Evolutionary conservation across 2,888 invertebrate species (phyloP).

Genomic region (Nesidiocoris tenuis): DNA sequence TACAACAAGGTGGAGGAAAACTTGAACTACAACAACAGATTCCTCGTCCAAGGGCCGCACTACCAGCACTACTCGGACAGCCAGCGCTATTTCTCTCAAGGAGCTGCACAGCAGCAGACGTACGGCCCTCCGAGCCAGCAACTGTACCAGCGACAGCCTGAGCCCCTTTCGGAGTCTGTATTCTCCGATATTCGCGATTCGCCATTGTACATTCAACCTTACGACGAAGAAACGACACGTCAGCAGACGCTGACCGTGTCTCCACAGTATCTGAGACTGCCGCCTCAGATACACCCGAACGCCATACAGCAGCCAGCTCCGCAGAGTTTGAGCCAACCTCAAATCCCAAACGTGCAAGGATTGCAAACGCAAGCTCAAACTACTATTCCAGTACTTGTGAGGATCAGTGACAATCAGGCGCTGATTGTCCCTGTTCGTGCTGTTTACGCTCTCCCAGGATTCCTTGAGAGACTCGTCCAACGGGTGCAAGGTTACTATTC

Average conservation of each 20-base stretch:
- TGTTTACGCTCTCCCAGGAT: slow-evolving; percentile 60
- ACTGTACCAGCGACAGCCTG: slow-evolving; percentile 20
- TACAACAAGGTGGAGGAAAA: slow-evolving; percentile 33
- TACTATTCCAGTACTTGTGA: slow-evolving; percentile 42
- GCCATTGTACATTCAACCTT: slow-evolving; percentile 25
- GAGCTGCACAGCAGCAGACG: neutral
- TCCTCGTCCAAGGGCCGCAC: slow-evolving; percentile 28
- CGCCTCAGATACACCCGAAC: neutral
- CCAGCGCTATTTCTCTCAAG: slow-evolving; percentile 11
- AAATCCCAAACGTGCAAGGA: slow-evolving; percentile 8
- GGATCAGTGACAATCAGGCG: slow-evolving; percentile 42
- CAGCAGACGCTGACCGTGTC: slow-evolving; percentile 20
- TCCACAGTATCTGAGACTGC: slow-evolving; percentile 16
- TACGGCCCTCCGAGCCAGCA: slow-evolving; percentile 20
- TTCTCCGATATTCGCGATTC: slow-evolving; percentile 28
- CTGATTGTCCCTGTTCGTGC: slow-evolving; percentile 48
- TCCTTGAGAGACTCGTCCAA: slow-evolving; percentile 68
- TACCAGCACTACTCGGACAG: slow-evolving; percentile 31
- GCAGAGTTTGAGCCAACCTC: neutral
- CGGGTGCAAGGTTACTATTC: slow-evolving; percentile 70
- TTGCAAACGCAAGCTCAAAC: slow-evolving; percentile 35
- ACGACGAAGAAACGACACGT: slow-evolving; percentile 33
- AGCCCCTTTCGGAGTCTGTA: slow-evolving; percentile 26
- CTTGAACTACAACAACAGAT: slow-evolving; percentile 36
- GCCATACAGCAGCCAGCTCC: neutral